Evolutionary conservation across 2,888 invertebrate genomes (phyloP), one percentile per base, ranked within the genome.

Genomic region (Corythucha ciliata): DNA sequence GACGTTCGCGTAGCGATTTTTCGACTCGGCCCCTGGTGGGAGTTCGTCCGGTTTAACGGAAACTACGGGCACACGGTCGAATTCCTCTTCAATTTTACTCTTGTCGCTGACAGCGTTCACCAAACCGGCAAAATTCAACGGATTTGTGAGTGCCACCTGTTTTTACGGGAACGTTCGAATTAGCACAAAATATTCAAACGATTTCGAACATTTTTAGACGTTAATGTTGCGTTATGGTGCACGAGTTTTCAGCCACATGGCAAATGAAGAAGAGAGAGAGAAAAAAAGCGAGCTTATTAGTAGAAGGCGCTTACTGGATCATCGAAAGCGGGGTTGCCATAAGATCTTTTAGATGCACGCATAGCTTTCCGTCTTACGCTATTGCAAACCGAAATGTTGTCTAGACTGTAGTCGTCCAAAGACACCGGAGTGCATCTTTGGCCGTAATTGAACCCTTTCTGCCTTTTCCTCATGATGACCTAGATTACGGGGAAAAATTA

Each of bases 1-100:
- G n/a, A 93, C 89, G 69, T 94, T 93, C 52, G 92, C 89, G 71
- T 90, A 94, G 71, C 86, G 73, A 71, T 94, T 93, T 69, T 91
- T 92, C 56, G 83, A 79, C 65, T 92, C 92, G 57, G 87, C 88
- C 1, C 91, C 92, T 0, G 77, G 73, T 0, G 90, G 90, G 44
- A 91, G 78, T 64, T 90, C 89, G 61, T 85, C 88, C 18, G 84
- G 79, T 22, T 80, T 75, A 0, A 83, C 83, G 2, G 79, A 77
- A 29, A 87, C 79, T 56, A 83, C 81, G 1, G 89, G 89, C 54
- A 90, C 82, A 65, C 81, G 80, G 0, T 79, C 71, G 64, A 88
- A 93, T 69, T 92, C 92, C 8, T 83, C 83, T 48, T 78, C 77
- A 59, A 92, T 79, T 18, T 79, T 80, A 34, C 80, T 80, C 4